These are phyloP conservation scores for Arizona elegans DNA, from an alignment of 2,113 vertebrate species.

Conservation along the genomic window DNA sequence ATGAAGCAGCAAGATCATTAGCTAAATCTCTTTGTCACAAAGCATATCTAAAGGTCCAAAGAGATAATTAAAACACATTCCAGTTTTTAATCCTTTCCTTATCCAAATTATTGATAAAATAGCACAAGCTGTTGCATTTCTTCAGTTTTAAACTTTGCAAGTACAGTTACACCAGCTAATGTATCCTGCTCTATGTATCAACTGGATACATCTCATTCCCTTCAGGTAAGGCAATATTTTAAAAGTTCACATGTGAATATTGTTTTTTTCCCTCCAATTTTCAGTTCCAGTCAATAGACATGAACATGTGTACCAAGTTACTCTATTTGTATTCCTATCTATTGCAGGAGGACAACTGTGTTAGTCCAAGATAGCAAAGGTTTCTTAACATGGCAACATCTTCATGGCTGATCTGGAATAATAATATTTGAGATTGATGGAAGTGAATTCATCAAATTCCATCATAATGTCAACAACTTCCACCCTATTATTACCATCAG, in stretches of 20 bases:
- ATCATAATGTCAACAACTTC: not conserved
- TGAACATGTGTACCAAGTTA: not conserved
- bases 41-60: not conserved
- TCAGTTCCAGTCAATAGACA: not conserved
- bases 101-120: not conserved
- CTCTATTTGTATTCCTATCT: not conserved
- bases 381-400: not conserved
- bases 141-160: not conserved
- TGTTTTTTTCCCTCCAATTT: not conserved
- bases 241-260: not conserved
- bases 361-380: not conserved
- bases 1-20: not conserved
- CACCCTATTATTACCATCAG: not conserved
- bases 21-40: not conserved
- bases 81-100: not conserved
- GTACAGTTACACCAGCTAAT: not conserved
- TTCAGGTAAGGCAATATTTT: not conserved
- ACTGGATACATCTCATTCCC: not conserved
- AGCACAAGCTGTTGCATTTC: not conserved
- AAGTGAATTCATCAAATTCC: not conserved
- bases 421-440: not conserved
- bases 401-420: not conserved
- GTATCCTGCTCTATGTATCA: not conserved
- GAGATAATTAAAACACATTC: not conserved
- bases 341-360: not conserved